phyloP scores from a whole-genome alignment of 2,888 invertebrate genomes.

The Noctuana brunneofusca region DNA sequence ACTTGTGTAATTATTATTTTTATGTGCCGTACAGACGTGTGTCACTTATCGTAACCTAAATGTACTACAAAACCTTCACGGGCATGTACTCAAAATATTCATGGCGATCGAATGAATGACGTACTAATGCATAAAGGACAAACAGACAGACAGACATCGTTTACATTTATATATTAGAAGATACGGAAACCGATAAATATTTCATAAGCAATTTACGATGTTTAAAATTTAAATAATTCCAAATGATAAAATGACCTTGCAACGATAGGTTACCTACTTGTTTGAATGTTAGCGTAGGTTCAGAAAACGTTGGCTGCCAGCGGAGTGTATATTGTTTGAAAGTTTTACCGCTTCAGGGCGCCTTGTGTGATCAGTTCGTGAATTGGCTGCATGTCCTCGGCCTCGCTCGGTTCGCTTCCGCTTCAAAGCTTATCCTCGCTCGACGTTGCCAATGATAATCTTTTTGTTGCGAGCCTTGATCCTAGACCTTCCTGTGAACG shows the following conservation, averaged over 20 bases:
- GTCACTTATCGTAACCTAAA: too few species aligned
- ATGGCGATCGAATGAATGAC: too few species aligned
- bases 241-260: slow-evolving; percentile 9
- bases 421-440: slow-evolving; percentile 78
- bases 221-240: slow-evolving; percentile 6
- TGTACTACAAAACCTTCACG: too few species aligned
- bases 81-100: too few species aligned
- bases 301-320: slow-evolving; percentile 17
- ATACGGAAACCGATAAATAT: slow-evolving; percentile 2
- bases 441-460: slow-evolving; percentile 73
- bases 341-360: slow-evolving; percentile 57
- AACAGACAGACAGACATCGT: too few species aligned
- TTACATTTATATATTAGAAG: too few species aligned
- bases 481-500: slow-evolving; percentile 70
- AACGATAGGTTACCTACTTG: slow-evolving; percentile 9
- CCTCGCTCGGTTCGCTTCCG: slow-evolving; percentile 77
- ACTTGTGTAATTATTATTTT: too few species aligned
- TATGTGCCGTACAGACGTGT: too few species aligned
- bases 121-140: too few species aligned
- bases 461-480: slow-evolving; percentile 74
- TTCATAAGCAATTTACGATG: neutral
- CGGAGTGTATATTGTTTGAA: slow-evolving; percentile 37
- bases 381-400: slow-evolving; percentile 77
- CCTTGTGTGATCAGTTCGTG: slow-evolving; percentile 62
- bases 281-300: slow-evolving; percentile 21